These are phyloP conservation scores for Tragulus kanchil DNA, from an alignment of 2,113 vertebrate species.

Conservation along the genomic window DNA sequence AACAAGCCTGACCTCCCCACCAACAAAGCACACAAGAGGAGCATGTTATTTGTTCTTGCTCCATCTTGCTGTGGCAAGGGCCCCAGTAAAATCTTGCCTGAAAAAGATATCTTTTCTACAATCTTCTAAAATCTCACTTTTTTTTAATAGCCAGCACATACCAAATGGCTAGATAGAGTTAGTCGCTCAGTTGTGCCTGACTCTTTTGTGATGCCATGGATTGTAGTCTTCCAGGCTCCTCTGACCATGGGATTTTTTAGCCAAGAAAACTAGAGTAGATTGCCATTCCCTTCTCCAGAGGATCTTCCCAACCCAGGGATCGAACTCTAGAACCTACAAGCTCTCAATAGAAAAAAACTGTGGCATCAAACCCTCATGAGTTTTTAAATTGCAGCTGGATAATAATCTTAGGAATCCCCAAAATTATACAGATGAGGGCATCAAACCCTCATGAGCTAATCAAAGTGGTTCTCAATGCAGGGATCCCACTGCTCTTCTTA, in stretches of 20 bases:
- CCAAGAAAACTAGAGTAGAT: too few relatives aligned
- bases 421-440: neutral
- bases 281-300: too few relatives aligned
- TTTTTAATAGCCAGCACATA: neutral
- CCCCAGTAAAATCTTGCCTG: neutral
- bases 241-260: too few relatives aligned
- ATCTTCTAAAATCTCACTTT: neutral
- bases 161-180: too few relatives aligned
- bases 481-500: neutral
- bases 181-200: too few relatives aligned
- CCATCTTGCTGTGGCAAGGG: neutral
- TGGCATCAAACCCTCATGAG: too few relatives aligned
- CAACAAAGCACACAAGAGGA: neutral
- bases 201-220: too few relatives aligned
- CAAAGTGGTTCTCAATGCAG: neutral
- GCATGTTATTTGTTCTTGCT: neutral
- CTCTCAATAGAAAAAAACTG: too few relatives aligned
- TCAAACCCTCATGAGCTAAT: neutral
- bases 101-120: neutral
- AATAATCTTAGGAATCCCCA: neutral
- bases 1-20: accelerated
- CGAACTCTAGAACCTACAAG: too few relatives aligned
- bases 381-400: neutral
- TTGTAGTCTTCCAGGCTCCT: too few relatives aligned
- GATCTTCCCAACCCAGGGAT: too few relatives aligned